Evolutionary conservation across 2,797 vertebrate genomes (phyloP).

Genomic region (Anableps anableps): DNA sequence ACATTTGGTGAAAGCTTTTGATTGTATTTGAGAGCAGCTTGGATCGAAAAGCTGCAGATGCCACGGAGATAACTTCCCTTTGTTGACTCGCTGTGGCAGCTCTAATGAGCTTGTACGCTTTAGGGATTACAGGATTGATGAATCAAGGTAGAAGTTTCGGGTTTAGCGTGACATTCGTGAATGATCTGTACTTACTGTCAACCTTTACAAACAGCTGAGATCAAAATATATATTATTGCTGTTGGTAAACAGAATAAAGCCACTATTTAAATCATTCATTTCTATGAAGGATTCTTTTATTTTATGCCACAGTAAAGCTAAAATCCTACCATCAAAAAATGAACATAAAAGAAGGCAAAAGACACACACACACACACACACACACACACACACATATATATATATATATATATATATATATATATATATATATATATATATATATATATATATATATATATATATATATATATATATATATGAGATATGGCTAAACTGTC

Average conservation of each 20-base stretch:
- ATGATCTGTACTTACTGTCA: conserved; percentile 16
- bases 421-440: too few relatives aligned
- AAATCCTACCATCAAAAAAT: neutral
- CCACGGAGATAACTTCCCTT: conserved; percentile 10
- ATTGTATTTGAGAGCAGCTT: conserved; percentile 7
- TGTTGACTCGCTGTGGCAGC: conserved; percentile 40
- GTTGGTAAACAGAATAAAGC: neutral
- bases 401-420: too few relatives aligned
- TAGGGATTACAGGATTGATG: conserved; percentile 53
- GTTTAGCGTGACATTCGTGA: conserved; percentile 40
- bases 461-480: neutral
- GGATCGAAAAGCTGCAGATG: conserved; percentile 13
- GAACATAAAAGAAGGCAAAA: neutral
- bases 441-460: too few relatives aligned
- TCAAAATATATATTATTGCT: neutral
- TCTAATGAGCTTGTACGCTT: conserved; percentile 52
- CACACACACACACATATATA: too few relatives aligned
- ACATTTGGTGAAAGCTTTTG: conserved; percentile 30
- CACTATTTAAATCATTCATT: neutral
- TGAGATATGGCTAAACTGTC: neutral
- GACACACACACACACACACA: too few relatives aligned
- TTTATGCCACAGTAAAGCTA: neutral
- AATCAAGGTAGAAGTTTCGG: conserved; percentile 25
- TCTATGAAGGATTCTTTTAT: too few relatives aligned
- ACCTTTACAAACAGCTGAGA: neutral